Evolutionary conservation across 2,888 invertebrate species (phyloP).

Genomic region (Eristalis arbustorum): DNA sequence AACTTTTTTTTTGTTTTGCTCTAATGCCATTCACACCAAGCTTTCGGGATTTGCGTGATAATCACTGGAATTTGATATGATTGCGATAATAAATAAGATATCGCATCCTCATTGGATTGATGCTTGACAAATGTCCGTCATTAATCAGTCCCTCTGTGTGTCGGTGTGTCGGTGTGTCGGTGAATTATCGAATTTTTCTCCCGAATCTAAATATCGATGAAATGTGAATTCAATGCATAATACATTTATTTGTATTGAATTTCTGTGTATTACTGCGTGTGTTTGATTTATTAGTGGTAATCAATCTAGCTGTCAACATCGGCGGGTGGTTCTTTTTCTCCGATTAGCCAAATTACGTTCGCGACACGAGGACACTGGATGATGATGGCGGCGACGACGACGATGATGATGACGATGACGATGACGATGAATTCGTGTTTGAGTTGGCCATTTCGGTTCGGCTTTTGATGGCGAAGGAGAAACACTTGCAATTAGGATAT

Average conservation of each 20-base stretch:
- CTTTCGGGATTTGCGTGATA: background rate
- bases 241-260: constrained; percentile 21
- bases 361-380: background rate
- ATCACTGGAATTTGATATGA: constrained; percentile 28
- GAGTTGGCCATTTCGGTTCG: background rate
- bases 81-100: constrained; percentile 41
- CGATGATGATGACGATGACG: background rate
- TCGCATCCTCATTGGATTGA: constrained; percentile 8
- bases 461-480: background rate
- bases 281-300: constrained; percentile 43
- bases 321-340: constrained; percentile 13
- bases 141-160: constrained; percentile 22
- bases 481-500: background rate
- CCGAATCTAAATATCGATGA: background rate
- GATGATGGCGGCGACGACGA: background rate
- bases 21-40: background rate
- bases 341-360: constrained; percentile 5
- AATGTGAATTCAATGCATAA: constrained; percentile 22
- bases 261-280: background rate
- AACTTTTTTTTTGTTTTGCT: constrained; percentile 19
- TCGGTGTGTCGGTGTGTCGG: background rate
- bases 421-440: background rate
- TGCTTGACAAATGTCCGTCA: constrained; percentile 43
- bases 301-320: constrained; percentile 42
- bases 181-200: background rate